Evolutionary conservation across 2,888 invertebrate genomes (phyloP), one percentile per base, ranked within the genome.

Genomic region (Xanthorhoe designata): DNA sequence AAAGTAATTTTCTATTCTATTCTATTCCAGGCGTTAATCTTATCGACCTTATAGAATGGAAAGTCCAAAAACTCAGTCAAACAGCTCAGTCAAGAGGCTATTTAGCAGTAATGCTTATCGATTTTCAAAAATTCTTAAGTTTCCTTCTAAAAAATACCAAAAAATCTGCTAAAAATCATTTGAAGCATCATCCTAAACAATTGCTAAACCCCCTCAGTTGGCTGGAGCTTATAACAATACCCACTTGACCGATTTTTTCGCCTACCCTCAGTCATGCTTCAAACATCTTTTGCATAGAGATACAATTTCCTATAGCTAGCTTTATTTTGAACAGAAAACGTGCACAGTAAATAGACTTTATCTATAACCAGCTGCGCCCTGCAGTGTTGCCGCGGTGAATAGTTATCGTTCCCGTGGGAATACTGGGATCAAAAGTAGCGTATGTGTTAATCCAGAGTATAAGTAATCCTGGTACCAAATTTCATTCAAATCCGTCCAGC

Each of bases 161-260:
- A n/a, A n/a, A n/a, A n/a, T n/a, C n/a, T n/a, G n/a, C n/a, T n/a
- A n/a, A n/a, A n/a, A n/a, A n/a, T n/a, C n/a, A n/a, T 61, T 61
- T 58, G 18, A 53, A 66, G 61, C 45, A 55, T 55, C 60, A 24
- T 54, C 56, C 51, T 38, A 35, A 57, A 63, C 52, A 52, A 57
- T 57, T n/a, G 45, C 15, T 15, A 32, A 56, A n/a, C 45, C 54
- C 61, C 32, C 61, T 45, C 47, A 57, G 38, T 47, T 49, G 51
- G 42, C 35, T 19, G 35, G 17, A 24, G 49, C 54, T 38, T 35
- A 51, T 56, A 64, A 68, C 68, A 68, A 68, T 68, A 68, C 68
- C 57, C 61, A 32, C 68, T 68, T 68, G 68, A 68, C 68, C 68
- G 68, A 68, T 68, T 68, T 68, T 64, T 58, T 53, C 64, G 32